Percentiles rank a stretch among this genome's conserved stretches.
These are phyloP conservation scores for Melanotaenia maccullochi DNA, from an alignment of 2,797 vertebrate species.

Conservation along the genomic window DNA sequence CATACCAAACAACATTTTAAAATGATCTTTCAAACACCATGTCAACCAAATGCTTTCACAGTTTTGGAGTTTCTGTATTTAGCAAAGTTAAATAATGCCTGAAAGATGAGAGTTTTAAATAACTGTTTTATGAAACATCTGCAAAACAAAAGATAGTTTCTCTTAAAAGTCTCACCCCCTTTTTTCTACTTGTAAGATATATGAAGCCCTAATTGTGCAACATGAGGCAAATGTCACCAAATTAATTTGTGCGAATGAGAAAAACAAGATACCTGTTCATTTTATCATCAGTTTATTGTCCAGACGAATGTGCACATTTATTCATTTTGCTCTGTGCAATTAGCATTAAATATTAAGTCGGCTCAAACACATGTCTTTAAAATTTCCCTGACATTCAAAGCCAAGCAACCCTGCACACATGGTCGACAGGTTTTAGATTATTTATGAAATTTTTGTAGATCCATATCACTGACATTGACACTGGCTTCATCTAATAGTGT, in stretches of 20 bases:
- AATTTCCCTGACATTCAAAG: constrained; percentile 54
- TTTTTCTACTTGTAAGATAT: no score
- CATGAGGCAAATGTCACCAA: not conserved
- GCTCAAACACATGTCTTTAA: constrained; percentile 22
- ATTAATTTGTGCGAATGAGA: constrained; percentile 7
- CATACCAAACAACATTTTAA: not conserved
- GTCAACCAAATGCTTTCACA: no score
- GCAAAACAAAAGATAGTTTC: not conserved
- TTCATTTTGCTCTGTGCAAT: constrained; percentile 30
- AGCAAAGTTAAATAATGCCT: not conserved
- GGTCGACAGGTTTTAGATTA: constrained; percentile 42
- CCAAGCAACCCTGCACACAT: constrained; percentile 24
- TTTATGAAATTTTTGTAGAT: constrained; percentile 52
- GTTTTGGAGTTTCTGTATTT: not conserved
- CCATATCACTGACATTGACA: constrained; percentile 55
- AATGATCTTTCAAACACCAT: not conserved
- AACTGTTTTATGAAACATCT: no score
- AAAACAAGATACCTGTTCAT: constrained; percentile 24
- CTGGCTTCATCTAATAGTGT: constrained; percentile 55
- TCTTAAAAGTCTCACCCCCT: no score
- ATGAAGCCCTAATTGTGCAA: not conserved
- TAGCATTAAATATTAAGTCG: constrained; percentile 40
- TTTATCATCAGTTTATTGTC: constrained; percentile 40
- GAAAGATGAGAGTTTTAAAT: not conserved
- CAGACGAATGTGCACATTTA: constrained; percentile 43